Percentiles rank a stretch among this genome's conserved stretches.
Conservation (phyloP, 2,888 invertebrate species). For the Cheilosia vernalis region DNA sequence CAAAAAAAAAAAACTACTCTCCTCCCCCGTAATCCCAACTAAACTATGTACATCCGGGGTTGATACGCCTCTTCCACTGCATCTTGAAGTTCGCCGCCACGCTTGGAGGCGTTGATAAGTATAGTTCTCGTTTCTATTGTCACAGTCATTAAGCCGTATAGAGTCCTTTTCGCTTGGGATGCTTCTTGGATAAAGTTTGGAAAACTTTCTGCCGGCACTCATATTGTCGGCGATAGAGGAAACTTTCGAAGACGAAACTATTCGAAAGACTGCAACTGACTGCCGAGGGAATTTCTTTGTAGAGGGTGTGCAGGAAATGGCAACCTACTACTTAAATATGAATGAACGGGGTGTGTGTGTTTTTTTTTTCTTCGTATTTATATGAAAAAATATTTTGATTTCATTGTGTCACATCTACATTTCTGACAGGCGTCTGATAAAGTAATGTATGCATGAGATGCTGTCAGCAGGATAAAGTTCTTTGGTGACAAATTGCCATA, state of each 20-base stretch:
- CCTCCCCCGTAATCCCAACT: background rate
- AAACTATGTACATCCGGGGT: background rate
- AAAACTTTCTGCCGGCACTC: slow-evolving; percentile 1
- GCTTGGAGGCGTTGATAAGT: background rate
- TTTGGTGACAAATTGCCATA: slow-evolving; percentile 18
- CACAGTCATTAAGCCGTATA: background rate
- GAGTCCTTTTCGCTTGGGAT: slow-evolving; percentile 3
- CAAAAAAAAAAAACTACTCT: background rate
- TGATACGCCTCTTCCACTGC: background rate
- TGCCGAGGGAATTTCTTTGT: background rate
- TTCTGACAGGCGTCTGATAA: background rate
- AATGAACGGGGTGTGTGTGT: background rate
- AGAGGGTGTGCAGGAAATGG: background rate
- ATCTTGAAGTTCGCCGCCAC: background rate
- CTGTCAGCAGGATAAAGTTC: slow-evolving; percentile 16
- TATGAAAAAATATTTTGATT: background rate
- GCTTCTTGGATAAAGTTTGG: background rate
- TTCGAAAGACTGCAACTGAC: background rate
- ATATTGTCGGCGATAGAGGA: background rate
- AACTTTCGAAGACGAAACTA: background rate
- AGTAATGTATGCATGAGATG: slow-evolving; percentile 16
- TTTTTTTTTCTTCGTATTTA: background rate
- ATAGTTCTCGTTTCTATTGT: slow-evolving; percentile 5
- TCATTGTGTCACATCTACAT: background rate
- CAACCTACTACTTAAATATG: slow-evolving; percentile 1